These are phyloP conservation scores for Chaetogeoica ovagalla DNA, from an alignment of 2,888 invertebrate species.

Conservation along the genomic window DNA sequence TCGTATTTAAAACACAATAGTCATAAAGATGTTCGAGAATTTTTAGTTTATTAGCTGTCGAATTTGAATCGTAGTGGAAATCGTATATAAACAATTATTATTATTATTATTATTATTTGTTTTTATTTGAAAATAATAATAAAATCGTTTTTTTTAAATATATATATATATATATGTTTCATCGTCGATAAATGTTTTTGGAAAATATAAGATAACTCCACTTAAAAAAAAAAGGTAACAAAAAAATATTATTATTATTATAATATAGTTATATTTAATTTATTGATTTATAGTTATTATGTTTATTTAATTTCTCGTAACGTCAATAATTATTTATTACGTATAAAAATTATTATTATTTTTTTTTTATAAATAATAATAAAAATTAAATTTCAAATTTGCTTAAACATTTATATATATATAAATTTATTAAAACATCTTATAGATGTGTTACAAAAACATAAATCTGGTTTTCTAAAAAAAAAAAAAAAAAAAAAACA, in stretches of 20 bases:
- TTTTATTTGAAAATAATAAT: neutral
- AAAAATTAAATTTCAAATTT: no score
- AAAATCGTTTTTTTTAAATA: neutral
- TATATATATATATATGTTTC: neutral
- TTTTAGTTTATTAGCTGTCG: neutral
- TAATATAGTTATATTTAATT: neutral
- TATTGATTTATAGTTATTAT: neutral
- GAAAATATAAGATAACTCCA: neutral
- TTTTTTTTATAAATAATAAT: no score
- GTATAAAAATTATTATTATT: no score
- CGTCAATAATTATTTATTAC: no score
- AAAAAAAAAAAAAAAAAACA: no score
- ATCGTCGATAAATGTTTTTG: slow-evolving; percentile 3
- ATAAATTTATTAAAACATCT: no score
- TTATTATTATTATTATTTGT: neutral
- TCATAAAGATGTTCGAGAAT: neutral
- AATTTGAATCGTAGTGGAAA: no score
- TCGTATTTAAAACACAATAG: slow-evolving; percentile 39
- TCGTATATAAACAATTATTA: no score
- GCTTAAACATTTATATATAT: no score
- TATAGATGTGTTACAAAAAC: no score
- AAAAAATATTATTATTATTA: neutral
- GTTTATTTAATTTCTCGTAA: no score
- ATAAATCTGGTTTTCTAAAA: no score
- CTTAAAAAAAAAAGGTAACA: slow-evolving; percentile 12